A percentile compares a stretch with the other conserved stretches of the same genome.
Conservation (phyloP, 2,888 invertebrate genomes). For the Mimachlamys varia region DNA sequence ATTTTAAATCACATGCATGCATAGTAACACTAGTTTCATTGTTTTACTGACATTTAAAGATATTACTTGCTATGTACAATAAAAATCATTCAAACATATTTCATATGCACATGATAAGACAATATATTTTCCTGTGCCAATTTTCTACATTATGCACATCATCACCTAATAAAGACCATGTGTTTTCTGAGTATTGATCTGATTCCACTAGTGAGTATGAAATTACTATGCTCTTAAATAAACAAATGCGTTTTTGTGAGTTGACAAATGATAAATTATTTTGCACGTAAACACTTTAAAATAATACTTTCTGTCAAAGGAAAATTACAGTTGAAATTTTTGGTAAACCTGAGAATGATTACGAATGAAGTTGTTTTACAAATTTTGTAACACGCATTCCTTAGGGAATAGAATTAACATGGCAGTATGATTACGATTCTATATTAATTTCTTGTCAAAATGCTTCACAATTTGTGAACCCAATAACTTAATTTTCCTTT, state of each 20-base stretch:
- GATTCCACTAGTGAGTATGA: not conserved
- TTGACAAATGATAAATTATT: conserved; percentile 13
- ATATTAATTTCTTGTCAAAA: conserved; percentile 7
- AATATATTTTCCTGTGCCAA: not conserved
- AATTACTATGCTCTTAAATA: not conserved
- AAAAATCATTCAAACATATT: not conserved
- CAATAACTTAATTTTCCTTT: not conserved
- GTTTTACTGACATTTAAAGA: not conserved
- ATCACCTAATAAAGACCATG: not conserved
- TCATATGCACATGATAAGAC: not conserved
- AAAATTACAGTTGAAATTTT: not conserved
- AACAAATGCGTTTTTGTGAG: not conserved
- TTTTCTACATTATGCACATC: not conserved
- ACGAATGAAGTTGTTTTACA: not conserved
- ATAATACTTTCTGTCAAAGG: conserved; percentile 5
- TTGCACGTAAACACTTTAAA: conserved; percentile 15
- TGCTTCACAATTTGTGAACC: not conserved
- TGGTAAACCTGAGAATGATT: conserved; percentile 1
- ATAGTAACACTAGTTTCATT: not conserved
- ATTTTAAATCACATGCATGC: not conserved
- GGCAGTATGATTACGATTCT: not conserved
- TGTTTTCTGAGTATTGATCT: not conserved
- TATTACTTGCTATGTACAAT: not conserved
- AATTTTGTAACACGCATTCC: not conserved
- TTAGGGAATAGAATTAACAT: not conserved